Conservation (phyloP, 2,888 invertebrate species). For the Eurytoma californica region DNA sequence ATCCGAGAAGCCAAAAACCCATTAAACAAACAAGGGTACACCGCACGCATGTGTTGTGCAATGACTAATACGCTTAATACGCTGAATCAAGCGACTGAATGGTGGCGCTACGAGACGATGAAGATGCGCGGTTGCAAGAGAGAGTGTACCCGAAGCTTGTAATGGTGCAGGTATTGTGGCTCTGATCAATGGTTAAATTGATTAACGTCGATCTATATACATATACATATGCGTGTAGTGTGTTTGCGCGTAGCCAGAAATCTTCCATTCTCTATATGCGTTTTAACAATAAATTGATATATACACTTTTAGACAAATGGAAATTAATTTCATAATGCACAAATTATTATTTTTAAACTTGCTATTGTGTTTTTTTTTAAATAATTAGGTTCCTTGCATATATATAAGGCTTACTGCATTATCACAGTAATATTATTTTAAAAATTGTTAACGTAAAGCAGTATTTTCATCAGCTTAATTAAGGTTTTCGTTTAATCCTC, state of each 20-base stretch:
- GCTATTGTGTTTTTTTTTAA: too few relatives aligned
- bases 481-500: too few relatives aligned
- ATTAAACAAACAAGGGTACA: constrained; percentile 37
- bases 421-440: too few relatives aligned
- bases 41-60: background rate
- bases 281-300: background rate
- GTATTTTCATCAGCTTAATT: too few relatives aligned
- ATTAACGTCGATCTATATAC: constrained; percentile 62
- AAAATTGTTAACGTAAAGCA: too few relatives aligned
- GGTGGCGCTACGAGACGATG: background rate
- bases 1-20: constrained; percentile 16
- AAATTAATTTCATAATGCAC: too few relatives aligned
- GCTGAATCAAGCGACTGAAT: constrained; percentile 34
- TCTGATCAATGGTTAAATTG: constrained; percentile 66
- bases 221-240: background rate
- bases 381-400: too few relatives aligned
- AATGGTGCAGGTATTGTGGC: constrained; percentile 62
- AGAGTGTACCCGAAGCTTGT: constrained; percentile 54
- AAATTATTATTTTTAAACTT: too few relatives aligned
- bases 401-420: too few relatives aligned
- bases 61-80: constrained; percentile 43
- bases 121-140: constrained; percentile 40
- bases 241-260: background rate
- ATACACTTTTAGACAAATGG: too few relatives aligned
- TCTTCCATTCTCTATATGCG: background rate